Conservation (phyloP, 2,888 invertebrate species). For the Nephrotoma flavescens region DNA sequence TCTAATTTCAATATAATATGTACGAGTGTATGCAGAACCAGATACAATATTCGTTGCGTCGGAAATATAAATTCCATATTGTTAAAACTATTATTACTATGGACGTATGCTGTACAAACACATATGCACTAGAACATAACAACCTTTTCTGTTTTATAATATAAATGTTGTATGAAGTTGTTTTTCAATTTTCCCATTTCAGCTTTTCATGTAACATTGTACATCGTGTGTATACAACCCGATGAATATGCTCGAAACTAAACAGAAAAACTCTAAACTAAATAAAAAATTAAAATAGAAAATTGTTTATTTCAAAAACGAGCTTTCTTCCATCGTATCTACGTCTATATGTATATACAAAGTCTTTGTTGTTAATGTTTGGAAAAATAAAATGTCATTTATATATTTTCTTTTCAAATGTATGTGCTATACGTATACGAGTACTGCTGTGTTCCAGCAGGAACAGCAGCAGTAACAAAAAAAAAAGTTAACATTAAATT, state of each 20-base stretch:
- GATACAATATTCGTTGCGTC: not conserved
- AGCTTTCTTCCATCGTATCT: not conserved
- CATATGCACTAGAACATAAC: not conserved
- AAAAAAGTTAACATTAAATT: not conserved
- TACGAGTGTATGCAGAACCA: no score
- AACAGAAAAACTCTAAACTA: not conserved
- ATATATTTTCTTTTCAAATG: not conserved
- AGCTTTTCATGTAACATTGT: not conserved
- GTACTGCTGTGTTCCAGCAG: not conserved
- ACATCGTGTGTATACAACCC: not conserved
- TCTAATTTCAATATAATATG: no score
- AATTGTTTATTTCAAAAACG: not conserved
- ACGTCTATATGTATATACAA: not conserved
- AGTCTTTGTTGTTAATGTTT: not conserved
- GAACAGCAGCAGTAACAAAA: not conserved
- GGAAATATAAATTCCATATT: not conserved
- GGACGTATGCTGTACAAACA: not conserved
- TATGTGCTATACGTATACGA: not conserved
- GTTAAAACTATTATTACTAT: not conserved
- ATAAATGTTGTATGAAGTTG: no score
- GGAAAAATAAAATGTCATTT: not conserved
- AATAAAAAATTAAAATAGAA: not conserved
- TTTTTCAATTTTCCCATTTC: not conserved
- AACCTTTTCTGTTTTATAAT: no score
- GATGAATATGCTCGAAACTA: not conserved